A percentile compares a stretch with the other conserved stretches of the same genome.
Evolutionary conservation across 1,140 invertebrate species (phyloP).

Genomic region (Vanessa atalanta): DNA sequence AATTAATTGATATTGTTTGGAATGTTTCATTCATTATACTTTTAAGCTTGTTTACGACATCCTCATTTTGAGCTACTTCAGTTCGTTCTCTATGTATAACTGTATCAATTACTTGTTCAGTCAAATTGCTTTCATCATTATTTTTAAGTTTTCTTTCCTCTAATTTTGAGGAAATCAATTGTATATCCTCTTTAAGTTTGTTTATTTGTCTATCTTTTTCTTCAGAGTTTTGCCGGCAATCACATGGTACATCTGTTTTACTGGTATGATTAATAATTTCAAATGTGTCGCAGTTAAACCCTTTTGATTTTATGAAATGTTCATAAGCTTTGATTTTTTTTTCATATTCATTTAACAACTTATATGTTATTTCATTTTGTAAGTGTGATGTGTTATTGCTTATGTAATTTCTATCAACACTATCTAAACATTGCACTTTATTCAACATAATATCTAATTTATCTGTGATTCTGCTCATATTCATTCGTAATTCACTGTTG

Average conservation of each 20-base stretch:
- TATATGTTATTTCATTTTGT: constrained; percentile 59
- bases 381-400: constrained; percentile 36
- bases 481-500: constrained; percentile 70
- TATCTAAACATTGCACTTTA: constrained; percentile 47
- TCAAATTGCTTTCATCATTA: constrained; percentile 25
- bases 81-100: constrained; percentile 43
- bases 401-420: constrained; percentile 32
- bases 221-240: constrained; percentile 35
- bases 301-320: constrained; percentile 53
- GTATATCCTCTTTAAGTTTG: constrained; percentile 44
- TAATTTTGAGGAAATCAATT: constrained; percentile 36
- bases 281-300: constrained; percentile 43
- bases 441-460: constrained; percentile 61
- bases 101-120: constrained; percentile 46
- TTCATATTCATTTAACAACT: constrained; percentile 68
- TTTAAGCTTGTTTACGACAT: constrained; percentile 60
- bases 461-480: constrained; percentile 63
- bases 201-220: constrained; percentile 51
- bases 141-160: constrained; percentile 29
- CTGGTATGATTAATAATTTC: constrained; percentile 16
- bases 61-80: constrained; percentile 30
- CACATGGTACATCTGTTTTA: constrained; percentile 30
- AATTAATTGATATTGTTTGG: constrained; percentile 57
- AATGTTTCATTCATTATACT: constrained; percentile 71
- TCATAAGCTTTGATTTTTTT: constrained; percentile 67